phyloP scores from a whole-genome alignment of 2,888 invertebrate genomes.

The Drosophila demipolita region DNA sequence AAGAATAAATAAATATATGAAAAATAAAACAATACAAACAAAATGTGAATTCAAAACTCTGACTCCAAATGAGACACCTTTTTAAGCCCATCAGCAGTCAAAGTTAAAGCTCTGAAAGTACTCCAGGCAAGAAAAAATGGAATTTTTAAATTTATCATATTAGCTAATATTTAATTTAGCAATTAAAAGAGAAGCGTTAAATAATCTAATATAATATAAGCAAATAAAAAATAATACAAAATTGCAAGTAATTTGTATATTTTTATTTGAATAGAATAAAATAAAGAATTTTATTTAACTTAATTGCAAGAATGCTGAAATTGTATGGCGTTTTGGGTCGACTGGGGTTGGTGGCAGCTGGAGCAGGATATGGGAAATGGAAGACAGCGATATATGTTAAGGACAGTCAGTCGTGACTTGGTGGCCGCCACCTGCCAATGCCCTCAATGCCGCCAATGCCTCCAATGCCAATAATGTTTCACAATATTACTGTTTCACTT shows the following conservation, averaged over 20 bases:
- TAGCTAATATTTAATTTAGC: neutral
- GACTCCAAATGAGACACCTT: slow-evolving; percentile 22
- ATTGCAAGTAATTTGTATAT: neutral
- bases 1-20: neutral
- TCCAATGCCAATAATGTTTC: neutral
- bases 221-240: neutral
- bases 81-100: slow-evolving; percentile 26
- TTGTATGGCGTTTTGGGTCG: neutral
- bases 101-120: slow-evolving; percentile 9
- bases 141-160: neutral
- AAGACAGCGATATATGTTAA: slow-evolving; percentile 25
- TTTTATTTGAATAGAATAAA: neutral
- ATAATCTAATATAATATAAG: too few species aligned
- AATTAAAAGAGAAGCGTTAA: neutral
- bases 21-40: neutral
- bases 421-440: neutral
- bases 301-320: neutral
- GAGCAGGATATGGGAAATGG: neutral
- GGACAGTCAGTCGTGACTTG: slow-evolving; percentile 13
- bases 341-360: neutral
- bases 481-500: slow-evolving; percentile 29
- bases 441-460: neutral
- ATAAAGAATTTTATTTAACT: neutral
- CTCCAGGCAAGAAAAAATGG: neutral
- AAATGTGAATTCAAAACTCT: slow-evolving; percentile 30